These are phyloP conservation scores for Rhyacophila evoluta DNA, from an alignment of 2,888 invertebrate species.

Conservation along the genomic window DNA sequence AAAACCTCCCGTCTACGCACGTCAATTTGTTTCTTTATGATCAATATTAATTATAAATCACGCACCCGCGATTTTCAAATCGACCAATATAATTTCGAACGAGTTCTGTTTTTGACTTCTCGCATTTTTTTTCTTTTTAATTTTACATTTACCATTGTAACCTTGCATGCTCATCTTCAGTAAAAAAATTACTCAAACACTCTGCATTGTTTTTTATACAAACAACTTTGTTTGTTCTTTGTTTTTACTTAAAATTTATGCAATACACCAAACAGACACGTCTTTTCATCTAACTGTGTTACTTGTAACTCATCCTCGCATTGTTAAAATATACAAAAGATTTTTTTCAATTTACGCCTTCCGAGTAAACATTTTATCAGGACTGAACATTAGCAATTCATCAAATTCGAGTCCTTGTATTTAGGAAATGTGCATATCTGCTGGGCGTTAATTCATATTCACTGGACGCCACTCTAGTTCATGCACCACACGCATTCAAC, in stretches of 20 bases:
- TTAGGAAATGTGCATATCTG: too few species aligned
- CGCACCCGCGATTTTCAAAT: neutral
- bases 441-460: too few species aligned
- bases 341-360: too few species aligned
- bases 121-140: neutral
- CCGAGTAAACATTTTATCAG: too few species aligned
- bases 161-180: neutral
- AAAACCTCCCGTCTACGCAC: neutral
- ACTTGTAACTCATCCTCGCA: neutral
- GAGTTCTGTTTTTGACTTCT: neutral
- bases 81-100: neutral
- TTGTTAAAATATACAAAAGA: too few species aligned
- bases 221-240: conserved; percentile 3
- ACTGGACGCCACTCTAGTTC: too few species aligned
- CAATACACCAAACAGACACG: neutral
- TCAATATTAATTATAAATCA: neutral
- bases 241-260: neutral
- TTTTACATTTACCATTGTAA: neutral
- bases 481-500: too few species aligned
- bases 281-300: neutral
- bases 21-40: neutral
- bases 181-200: neutral
- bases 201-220: neutral
- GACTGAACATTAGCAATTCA: too few species aligned
- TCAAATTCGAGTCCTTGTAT: too few species aligned